These are phyloP conservation scores for Heliconius melpomene DNA, from an alignment of 1,140 invertebrate genomes.

Conservation along the genomic window DNA sequence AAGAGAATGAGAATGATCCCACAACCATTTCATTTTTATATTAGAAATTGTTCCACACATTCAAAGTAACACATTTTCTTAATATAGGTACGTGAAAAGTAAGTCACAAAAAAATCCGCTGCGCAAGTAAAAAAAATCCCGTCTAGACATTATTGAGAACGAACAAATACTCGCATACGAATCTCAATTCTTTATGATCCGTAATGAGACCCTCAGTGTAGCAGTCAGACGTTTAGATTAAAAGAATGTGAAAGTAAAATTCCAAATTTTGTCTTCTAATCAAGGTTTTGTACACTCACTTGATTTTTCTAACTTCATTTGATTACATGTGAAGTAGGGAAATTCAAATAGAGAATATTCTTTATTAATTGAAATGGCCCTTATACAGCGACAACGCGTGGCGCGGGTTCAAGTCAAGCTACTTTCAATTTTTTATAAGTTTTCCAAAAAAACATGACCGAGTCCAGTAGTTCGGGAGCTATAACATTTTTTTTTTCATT, in stretches of 20 bases:
- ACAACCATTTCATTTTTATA: no score
- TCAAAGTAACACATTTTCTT: not conserved
- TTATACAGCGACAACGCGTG: no score
- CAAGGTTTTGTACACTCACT: not conserved
- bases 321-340: no score
- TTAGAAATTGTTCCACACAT: no score
- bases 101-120: not conserved
- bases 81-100: not conserved
- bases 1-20: no score
- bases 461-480: no score
- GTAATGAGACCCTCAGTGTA: not conserved
- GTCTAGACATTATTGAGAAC: conserved; percentile 7
- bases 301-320: not conserved
- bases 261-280: conserved; percentile 1
- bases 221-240: not conserved
- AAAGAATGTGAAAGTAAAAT: not conserved
- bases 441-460: no score
- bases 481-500: no score
- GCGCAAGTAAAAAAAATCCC: not conserved
- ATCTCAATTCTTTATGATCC: not conserved
- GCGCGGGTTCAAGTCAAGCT: no score
- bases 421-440: no score
- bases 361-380: no score
- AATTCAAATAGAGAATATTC: no score
- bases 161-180: not conserved